Percentiles rank a stretch among this genome's conserved stretches.
phyloP scores from a whole-genome alignment of 2,113 vertebrate species.

The Zapornia atra region DNA sequence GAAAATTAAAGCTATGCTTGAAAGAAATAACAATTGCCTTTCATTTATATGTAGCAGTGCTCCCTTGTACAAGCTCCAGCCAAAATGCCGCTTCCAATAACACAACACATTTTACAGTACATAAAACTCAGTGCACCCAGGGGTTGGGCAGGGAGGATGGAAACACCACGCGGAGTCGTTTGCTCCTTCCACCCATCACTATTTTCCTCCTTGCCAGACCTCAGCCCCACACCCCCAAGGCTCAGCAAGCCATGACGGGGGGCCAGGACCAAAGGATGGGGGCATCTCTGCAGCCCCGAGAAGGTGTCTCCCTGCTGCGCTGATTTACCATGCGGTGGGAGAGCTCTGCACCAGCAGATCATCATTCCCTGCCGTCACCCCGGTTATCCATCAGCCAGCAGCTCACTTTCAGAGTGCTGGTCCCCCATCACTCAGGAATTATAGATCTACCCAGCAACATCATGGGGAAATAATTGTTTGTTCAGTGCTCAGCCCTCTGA shows the following conservation, averaged over 20 bases:
- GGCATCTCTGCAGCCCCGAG: background rate
- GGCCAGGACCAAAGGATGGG: background rate
- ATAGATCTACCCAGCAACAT: background rate
- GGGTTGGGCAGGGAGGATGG: background rate
- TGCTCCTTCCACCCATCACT: background rate
- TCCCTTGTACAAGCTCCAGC: background rate
- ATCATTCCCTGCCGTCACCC: background rate
- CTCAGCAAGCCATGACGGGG: accelerated
- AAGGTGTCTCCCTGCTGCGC: background rate
- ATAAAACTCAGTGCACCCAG: background rate
- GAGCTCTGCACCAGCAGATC: background rate
- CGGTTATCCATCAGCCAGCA: background rate
- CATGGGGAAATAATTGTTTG: background rate
- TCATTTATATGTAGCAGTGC: background rate
- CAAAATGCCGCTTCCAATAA: constrained; percentile 18
- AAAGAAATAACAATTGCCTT: background rate
- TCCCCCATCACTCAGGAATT: background rate
- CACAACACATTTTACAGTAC: constrained; percentile 1
- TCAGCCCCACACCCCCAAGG: accelerated
- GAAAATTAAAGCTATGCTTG: background rate
- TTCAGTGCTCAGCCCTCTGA: background rate
- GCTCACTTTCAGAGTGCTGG: background rate
- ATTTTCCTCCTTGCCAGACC: background rate
- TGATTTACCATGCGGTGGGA: background rate
- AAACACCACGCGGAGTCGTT: background rate